Evolutionary conservation across 2,113 vertebrate species (phyloP), one percentile per base, ranked within the genome.

Genomic region (Pipra filicauda): DNA sequence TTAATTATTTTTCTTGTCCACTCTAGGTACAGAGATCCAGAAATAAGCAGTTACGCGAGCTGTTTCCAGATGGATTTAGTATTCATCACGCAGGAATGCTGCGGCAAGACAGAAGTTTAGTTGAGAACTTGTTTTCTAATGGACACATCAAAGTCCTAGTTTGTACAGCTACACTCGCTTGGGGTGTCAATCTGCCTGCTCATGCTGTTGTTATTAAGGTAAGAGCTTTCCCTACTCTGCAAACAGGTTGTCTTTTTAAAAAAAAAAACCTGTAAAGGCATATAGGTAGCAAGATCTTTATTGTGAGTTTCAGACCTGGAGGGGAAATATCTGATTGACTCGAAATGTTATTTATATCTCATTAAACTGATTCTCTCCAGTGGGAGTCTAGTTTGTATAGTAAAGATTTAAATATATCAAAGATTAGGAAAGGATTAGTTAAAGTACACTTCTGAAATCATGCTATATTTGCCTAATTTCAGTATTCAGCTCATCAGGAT

Each of bases 161-260:
- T 81, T 99, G 99, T 69, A 99, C 99, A 51, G 99, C 99, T 79
- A 99, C 99, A 0, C 97, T 99, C 23, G 99, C 99, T 95, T 99
- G 99, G 99, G 99, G 99, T 89, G 99, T 99, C 97, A 99, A 99
- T 98, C 98, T 99, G 96, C 99, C 99, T n/a, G 99, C 99, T 44
- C 99, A 99, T 72, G 99, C 99, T 57, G 99, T 99, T 94, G 98
- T 99, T 97, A 99, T 99, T 98, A 99, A 99, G 99, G 99, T 99
- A 83, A 92, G 96, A 84, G 61, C 67, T 97, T 94, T 66, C 67
- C 43, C 70, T 94, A 22, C 61, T 93, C 94, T 93, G 61, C 73
- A 84, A 55, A 28, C 73, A 54, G 48, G 85, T 43, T 96, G 71
- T 94, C n/a, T 93, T 21, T 91, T 54, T 96, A 93, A 72, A 85